Percentiles rank a stretch among this genome's conserved stretches.
Conservation (phyloP, 2,113 vertebrate species). For the Lethenteron camtschaticum region DNA sequence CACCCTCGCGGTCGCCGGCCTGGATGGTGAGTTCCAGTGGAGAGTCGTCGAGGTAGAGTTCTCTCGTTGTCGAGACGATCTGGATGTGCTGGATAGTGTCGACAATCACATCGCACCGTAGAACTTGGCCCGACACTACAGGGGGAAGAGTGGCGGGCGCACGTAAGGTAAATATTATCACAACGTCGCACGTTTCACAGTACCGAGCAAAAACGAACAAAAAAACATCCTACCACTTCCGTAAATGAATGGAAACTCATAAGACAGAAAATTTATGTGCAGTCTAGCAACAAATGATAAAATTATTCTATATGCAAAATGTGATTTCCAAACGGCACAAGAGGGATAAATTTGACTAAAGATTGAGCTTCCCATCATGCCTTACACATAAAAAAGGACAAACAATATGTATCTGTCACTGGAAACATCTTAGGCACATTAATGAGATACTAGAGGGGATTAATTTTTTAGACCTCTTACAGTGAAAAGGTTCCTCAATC, state of each 20-base stretch:
- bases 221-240: not conserved
- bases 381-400: too few species aligned
- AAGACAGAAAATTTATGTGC: not conserved
- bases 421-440: too few species aligned
- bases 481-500: too few species aligned
- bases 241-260: not conserved
- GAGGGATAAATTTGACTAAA: too few species aligned
- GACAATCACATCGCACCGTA: conserved; percentile 76
- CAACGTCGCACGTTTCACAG: not conserved
- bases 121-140: conserved; percentile 58
- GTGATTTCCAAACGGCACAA: not conserved
- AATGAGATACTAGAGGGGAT: too few species aligned
- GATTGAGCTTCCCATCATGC: too few species aligned
- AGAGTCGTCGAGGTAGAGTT: conserved; percentile 80
- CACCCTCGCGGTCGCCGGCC: conserved; percentile 81
- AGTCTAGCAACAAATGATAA: not conserved
- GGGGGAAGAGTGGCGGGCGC: conserved; percentile 9
- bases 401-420: too few species aligned
- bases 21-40: conserved; percentile 62
- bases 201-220: not conserved
- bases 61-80: conserved; percentile 73
- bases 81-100: conserved; percentile 66
- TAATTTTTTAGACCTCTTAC: too few species aligned
- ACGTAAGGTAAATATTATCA: not conserved
- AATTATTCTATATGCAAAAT: not conserved